Evolutionary conservation across 2,113 vertebrate genomes (phyloP), one percentile per base, ranked within the genome.

Genomic region (Megalops atlanticus): DNA sequence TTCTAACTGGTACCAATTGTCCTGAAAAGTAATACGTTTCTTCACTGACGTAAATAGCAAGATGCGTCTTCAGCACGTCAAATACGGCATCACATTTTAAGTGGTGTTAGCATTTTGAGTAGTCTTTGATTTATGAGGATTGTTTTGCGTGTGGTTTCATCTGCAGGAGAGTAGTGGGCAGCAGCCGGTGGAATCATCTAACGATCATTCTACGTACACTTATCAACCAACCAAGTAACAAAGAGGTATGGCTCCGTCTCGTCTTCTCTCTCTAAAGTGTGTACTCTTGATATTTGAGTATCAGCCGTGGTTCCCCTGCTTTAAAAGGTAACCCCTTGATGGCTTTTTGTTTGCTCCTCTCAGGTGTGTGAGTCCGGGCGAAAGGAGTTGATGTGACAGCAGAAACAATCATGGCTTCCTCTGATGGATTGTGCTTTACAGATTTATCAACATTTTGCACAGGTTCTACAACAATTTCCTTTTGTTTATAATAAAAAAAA

Each of bases 191-290:
- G 96, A 98, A 91, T 96, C 96, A 49, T 97, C 98, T 91, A 97
- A 93, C 90, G 98, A 98, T 90, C 97, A 97, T 87, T 99, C 97
- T 94, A 96, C 97, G 38, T 99, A 99, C 85, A 94, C 96, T 71
- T 97, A 95, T 93, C 98, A 98, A 89, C 97, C 97, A 91, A 97
- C 95, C 95, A 99, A 99, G 95, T 99, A 97, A 95, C 95, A 94
- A 93, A 91, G 93, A 95, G 96, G 97, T 98, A 96, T 6, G 31
- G 69, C 64, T n/a, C 4, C 27, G 4, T 43, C 45, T 71, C 6
- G 18, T 74, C 15, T 39, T 52, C 15, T 11, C n/a, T n/a, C n/a
- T n/a, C n/a, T n/a, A n/a, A n/a, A n/a, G n/a, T n/a, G n/a, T n/a
- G 36, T 40, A 41, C 39, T 0, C n/a, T 16, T 4, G 64, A 3